Evolutionary conservation across 2,888 invertebrate species (phyloP).

Genomic region (Drosophila yooni): DNA sequence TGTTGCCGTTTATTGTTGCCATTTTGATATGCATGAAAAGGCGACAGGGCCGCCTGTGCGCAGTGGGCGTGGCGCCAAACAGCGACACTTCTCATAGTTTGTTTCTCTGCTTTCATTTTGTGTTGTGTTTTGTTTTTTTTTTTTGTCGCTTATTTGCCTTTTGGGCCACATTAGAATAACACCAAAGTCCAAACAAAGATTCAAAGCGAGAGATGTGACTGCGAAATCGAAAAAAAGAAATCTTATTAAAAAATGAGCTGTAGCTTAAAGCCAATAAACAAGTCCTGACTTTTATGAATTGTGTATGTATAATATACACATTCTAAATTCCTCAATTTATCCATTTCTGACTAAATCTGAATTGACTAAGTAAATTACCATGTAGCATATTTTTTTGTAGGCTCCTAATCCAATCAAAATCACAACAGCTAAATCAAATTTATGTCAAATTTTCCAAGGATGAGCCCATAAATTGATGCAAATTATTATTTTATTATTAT

Average conservation of each 20-base stretch:
- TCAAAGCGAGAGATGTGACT: constrained; percentile 6
- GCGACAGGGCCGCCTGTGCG: constrained; percentile 38
- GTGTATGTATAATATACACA: neutral
- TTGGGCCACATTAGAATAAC: constrained; percentile 38
- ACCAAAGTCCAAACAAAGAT: constrained; percentile 21
- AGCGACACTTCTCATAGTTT: constrained; percentile 30
- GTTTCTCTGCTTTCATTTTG: constrained; percentile 1
- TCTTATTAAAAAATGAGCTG: constrained; percentile 3
- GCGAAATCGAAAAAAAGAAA: neutral
- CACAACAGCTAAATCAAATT: constrained; percentile 56
- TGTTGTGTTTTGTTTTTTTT: constrained; percentile 13
- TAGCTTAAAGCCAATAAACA: constrained; percentile 6
- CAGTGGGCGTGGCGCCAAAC: constrained; percentile 46
- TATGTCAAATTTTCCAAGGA: constrained; percentile 47
- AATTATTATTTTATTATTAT: constrained; percentile 10
- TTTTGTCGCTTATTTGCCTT: constrained; percentile 40
- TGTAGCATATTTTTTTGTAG: constrained; percentile 34
- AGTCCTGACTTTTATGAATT: neutral
- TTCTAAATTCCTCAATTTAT: neutral
- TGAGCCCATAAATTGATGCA: constrained; percentile 51
- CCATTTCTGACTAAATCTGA: neutral
- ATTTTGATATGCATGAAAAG: constrained; percentile 78
- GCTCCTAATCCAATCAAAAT: constrained; percentile 45
- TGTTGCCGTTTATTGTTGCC: constrained; percentile 79
- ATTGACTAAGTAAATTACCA: constrained; percentile 37